A percentile compares a stretch with the other conserved stretches of the same genome.
These are phyloP conservation scores for Lysandra bellargus DNA, from an alignment of 2,888 invertebrate genomes.

Conservation along the genomic window DNA sequence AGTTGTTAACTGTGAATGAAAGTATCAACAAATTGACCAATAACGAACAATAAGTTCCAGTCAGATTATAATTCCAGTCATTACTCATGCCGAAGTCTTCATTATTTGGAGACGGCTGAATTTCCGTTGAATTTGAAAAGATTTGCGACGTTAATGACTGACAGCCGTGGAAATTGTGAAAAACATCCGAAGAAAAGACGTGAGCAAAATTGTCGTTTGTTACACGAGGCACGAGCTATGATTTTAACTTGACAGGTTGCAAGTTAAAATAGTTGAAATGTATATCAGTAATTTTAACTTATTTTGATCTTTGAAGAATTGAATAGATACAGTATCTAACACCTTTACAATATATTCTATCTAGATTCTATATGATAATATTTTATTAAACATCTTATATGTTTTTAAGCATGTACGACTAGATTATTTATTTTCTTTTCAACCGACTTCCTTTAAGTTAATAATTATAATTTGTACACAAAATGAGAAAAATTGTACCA, in stretches of 20 bases:
- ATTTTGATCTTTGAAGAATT: background rate
- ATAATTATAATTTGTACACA: no score
- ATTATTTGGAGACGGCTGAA: conserved; percentile 22
- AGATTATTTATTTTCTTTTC: no score
- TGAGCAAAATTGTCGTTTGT: conserved; percentile 48
- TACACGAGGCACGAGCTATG: conserved; percentile 40
- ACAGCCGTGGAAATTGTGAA: conserved; percentile 57
- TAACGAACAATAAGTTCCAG: conserved; percentile 22
- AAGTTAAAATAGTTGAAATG: background rate
- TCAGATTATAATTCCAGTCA: conserved; percentile 3
- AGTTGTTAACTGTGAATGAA: background rate
- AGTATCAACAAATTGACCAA: conserved; percentile 1
- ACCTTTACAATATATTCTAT: no score
- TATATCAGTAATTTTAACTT: background rate
- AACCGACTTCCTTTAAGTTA: no score
- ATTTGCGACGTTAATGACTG: conserved; percentile 51
- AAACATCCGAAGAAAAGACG: conserved; percentile 50
- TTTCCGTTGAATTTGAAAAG: conserved; percentile 13
- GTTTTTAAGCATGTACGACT: no score
- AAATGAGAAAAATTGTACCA: no score
- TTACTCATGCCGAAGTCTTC: conserved; percentile 1
- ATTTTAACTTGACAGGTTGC: conserved; percentile 38
- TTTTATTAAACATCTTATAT: no score
- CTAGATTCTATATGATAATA: no score
- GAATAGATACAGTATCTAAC: no score